Evolutionary conservation across 2,888 invertebrate species (phyloP), one percentile per base, ranked within the genome.

Genomic region (Temnothorax ravouxi): DNA sequence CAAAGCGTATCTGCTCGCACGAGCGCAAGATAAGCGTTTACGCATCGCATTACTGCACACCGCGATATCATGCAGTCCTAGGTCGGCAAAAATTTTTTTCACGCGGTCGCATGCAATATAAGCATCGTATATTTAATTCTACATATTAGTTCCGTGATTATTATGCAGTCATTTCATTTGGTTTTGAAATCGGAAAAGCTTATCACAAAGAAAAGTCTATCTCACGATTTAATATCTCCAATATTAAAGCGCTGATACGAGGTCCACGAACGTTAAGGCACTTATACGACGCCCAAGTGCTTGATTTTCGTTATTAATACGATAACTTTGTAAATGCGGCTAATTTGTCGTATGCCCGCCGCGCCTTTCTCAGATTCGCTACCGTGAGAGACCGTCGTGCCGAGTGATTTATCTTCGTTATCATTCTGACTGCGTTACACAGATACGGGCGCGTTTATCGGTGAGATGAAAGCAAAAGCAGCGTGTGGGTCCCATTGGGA

Each of bases 381-480:
- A 38, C 64, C n/a, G 56, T 29, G 54, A 75, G 29, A 18, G 25
- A 47, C 59, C 54, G 21, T 38, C 21, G 59, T 71, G 59, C 50
- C 62, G 47, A 75, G 18, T 54, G 74, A 61, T 89, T 89, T 84
- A 85, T 86, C 77, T 52, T 15, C 66, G 82, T 85, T 83, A 86
- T 86, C 83, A 82, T 89, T 77, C 69, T 71, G 66, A 66, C 61
- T 44, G 52, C 66, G 67, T 66, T 54, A 59, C 75, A 62, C 71
- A 83, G 83, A 79, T 85, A 85, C 61, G 47, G 77, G 47, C 54
- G 34, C 52, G 81, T 72, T 85, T 86, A 85, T 88, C 89, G 89
- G 86, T 50, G 67, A 89, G 88, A 89, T 89, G 89, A 89, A 89
- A 88, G 85, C 64, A 62, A 77, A 83, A 67, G 61, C 72, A n/a